Base-by-base conservation (phyloP, 2,888 invertebrate species). In the Monochamus alternatus region DNA sequence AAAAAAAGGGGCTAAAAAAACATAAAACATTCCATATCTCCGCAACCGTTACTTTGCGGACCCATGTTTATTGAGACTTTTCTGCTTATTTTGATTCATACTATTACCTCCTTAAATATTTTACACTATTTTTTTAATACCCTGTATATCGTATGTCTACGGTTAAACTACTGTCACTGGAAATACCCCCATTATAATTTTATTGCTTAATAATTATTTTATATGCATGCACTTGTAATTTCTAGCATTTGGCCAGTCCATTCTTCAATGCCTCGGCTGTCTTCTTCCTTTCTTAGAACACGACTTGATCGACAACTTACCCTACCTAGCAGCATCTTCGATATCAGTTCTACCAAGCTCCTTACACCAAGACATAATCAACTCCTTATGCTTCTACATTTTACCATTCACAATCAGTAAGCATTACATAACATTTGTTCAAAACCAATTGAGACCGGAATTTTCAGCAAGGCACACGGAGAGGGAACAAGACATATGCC, bases 231-330 rank as follows among this genome's bases (percentile, higher is more conserved):
- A 22, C 22, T n/a, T n/a, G n/a, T n/a, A 22, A 22, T 22, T 90
- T 91, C 0, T 88, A 97, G 98, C 94, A 72, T 96, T 99, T 88
- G 98, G 98, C 12, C 96, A 97, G 90, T 95, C 97, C 43, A 93
- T 98, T 70, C 92, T 99, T 52, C 97, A 98, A 89, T 97, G 98
- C 84, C 91, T 99, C 80, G 97, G 97, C 80, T 98, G 98, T 87
- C 91, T 99, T 82, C 92, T 99, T 79, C 98, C 99, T 10, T 99
- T 99, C 90, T 90, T 99, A 86, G 98, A 99, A 88, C 95, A 97
- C 87, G 98, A 99, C 87, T 92, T 97, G 86, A 95, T 99, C 83
- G 98, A 99, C 90, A 96, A 97, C 85, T 91, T 99, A 84, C 98
- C 99, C 31, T 98, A 98, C 89, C 91, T 98, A 83, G 95, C 97